Percentiles rank a stretch among this genome's conserved stretches.
Conservation (phyloP, 2,888 invertebrate genomes). For the Cryptus viduatorius region DNA sequence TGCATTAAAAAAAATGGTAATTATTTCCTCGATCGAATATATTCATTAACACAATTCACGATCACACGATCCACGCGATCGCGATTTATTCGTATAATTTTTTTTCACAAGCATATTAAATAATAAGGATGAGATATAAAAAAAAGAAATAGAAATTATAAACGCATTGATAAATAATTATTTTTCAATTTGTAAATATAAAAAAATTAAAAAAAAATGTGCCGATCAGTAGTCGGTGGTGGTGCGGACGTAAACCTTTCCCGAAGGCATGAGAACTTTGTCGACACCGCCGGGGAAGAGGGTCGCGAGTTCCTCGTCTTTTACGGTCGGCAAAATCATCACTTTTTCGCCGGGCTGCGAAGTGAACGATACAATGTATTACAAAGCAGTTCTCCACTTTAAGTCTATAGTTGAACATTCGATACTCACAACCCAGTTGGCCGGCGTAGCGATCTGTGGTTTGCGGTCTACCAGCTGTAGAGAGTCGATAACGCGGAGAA, state of each 20-base stretch:
- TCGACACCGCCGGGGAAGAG: slow-evolving; percentile 91
- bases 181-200: too few species aligned
- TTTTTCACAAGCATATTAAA: background rate
- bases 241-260: slow-evolving; percentile 91
- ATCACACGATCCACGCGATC: background rate
- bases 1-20: too few species aligned
- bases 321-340: slow-evolving; percentile 92
- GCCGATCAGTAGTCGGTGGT: slow-evolving; percentile 88
- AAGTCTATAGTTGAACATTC: background rate
- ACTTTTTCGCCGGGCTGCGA: slow-evolving; percentile 91
- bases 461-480: slow-evolving; percentile 91
- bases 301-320: slow-evolving; percentile 88
- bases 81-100: background rate
- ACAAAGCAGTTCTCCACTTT: background rate
- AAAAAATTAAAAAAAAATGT: background rate
- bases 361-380: slow-evolving; percentile 69
- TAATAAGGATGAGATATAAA: background rate
- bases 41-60: too few species aligned
- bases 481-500: slow-evolving; percentile 93
- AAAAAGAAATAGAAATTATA: background rate
- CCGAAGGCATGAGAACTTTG: slow-evolving; percentile 90
- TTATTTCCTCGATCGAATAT: too few species aligned
- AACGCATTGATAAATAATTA: too few species aligned
- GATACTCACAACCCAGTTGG: slow-evolving; percentile 91
- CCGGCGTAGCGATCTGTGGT: slow-evolving; percentile 93